Percentiles rank a stretch among this genome's conserved stretches.
Evolutionary conservation across 1,140 invertebrate genomes (phyloP).

Genomic region (Hyles vespertilio): DNA sequence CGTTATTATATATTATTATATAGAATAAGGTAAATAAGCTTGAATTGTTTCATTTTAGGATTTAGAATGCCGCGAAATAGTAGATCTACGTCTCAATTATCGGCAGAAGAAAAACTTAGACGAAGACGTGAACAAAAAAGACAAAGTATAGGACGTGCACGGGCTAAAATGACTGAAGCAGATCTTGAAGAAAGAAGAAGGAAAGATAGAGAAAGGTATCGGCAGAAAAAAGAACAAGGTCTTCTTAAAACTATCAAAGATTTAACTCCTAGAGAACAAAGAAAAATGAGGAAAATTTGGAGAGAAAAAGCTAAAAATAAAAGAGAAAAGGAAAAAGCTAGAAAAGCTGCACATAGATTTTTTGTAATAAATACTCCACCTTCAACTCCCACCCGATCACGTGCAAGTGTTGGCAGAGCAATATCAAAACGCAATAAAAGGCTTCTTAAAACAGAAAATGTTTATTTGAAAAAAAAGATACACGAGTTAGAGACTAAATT

Average conservation of each 20-base stretch:
- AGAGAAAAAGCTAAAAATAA: constrained; percentile 21
- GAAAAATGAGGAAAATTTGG: constrained; percentile 27
- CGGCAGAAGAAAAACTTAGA: neutral
- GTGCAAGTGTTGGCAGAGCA: too few relatives aligned
- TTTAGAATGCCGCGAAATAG: too few relatives aligned
- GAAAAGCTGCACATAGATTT: neutral
- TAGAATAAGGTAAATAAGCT: too few relatives aligned
- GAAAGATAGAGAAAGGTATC: constrained; percentile 27
- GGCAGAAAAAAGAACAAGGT: constrained; percentile 12
- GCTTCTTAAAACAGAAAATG: too few relatives aligned
- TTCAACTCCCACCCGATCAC: too few relatives aligned
- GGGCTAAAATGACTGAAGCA: constrained; percentile 16
- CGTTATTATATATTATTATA: too few relatives aligned
- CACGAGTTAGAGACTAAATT: too few relatives aligned
- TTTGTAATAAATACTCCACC: constrained; percentile 2
- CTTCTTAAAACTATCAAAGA: constrained; percentile 19
- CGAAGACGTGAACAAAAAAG: constrained; percentile 21
- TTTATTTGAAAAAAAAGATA: too few relatives aligned
- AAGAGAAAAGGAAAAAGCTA: constrained; percentile 9
- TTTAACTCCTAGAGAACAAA: constrained; percentile 19
- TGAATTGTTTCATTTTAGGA: too few relatives aligned
- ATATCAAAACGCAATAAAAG: too few relatives aligned
- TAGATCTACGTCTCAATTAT: too few relatives aligned
- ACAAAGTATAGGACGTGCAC: constrained; percentile 15
- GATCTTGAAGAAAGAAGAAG: constrained; percentile 22